Conservation (phyloP, 2,113 vertebrate species). For the Phodopus roborovskii region DNA sequence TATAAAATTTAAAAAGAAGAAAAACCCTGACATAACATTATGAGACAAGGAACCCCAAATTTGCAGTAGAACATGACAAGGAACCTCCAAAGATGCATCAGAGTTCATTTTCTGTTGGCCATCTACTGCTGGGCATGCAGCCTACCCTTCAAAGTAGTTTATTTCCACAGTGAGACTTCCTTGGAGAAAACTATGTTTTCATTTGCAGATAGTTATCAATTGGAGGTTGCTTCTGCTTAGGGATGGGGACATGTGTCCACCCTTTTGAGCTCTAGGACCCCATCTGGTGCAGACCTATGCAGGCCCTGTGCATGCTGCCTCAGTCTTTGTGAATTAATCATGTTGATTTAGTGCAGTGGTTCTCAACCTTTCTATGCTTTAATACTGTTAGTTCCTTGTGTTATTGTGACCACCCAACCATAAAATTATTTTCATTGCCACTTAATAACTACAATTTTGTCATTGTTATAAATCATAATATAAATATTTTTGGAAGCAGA, state of each 20-base stretch:
- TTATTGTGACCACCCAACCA: not conserved
- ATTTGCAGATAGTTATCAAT: not conserved
- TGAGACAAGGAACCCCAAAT: too few species aligned
- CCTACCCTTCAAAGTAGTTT: not conserved
- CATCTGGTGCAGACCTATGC: not conserved
- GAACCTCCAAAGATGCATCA: too few species aligned
- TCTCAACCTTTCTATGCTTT: not conserved
- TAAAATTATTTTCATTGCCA: not conserved
- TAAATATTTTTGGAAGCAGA: not conserved
- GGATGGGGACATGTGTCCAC: not conserved
- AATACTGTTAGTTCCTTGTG: not conserved
- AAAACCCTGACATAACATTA: too few species aligned
- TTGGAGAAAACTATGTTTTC: not conserved
- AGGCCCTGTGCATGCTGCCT: not conserved
- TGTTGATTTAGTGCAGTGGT: not conserved
- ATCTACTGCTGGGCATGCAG: not conserved
- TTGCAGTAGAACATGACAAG: too few species aligned
- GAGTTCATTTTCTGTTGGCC: too few species aligned
- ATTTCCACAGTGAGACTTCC: not conserved
- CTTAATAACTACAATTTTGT: not conserved
- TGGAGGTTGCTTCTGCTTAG: not conserved
- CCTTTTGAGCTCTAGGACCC: not conserved
- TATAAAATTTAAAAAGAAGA: too few species aligned
- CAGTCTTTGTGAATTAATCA: not conserved
- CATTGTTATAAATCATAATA: not conserved